Evolutionary conservation across 2,113 vertebrate species (phyloP).

Genomic region (Vulpes lagopus): DNA sequence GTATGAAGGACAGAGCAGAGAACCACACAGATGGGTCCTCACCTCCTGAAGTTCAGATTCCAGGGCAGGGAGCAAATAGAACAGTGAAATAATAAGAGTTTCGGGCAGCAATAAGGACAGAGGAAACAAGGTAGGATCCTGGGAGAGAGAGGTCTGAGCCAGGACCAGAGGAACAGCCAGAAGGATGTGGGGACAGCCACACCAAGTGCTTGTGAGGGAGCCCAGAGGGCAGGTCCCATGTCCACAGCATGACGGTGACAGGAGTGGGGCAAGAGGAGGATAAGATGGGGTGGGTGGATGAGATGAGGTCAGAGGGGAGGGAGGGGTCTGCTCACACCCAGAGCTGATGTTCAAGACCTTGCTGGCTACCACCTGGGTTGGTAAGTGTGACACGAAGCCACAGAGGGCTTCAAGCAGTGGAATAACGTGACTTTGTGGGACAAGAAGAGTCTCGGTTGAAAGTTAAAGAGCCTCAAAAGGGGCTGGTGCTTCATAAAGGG

Average conservation of each 20-base stretch:
- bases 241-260: accelerated
- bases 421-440: neutral
- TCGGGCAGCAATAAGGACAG: neutral
- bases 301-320: too few species aligned
- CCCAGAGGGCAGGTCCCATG: accelerated
- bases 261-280: neutral
- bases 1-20: neutral
- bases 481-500: neutral
- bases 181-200: neutral
- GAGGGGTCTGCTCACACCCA: neutral
- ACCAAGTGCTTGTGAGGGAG: neutral
- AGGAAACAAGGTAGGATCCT: neutral
- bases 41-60: neutral
- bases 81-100: neutral
- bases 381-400: neutral
- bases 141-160: neutral
- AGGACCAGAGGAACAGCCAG: neutral
- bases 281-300: neutral
- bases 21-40: neutral
- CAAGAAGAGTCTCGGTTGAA: neutral
- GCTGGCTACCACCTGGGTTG: neutral
- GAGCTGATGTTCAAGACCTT: neutral
- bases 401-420: neutral
- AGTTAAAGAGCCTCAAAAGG: neutral
- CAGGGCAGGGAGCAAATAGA: neutral